A percentile compares a stretch with the other conserved stretches of the same genome.
Conservation (phyloP, 2,113 vertebrate species). For the Microtus oregoni region DNA sequence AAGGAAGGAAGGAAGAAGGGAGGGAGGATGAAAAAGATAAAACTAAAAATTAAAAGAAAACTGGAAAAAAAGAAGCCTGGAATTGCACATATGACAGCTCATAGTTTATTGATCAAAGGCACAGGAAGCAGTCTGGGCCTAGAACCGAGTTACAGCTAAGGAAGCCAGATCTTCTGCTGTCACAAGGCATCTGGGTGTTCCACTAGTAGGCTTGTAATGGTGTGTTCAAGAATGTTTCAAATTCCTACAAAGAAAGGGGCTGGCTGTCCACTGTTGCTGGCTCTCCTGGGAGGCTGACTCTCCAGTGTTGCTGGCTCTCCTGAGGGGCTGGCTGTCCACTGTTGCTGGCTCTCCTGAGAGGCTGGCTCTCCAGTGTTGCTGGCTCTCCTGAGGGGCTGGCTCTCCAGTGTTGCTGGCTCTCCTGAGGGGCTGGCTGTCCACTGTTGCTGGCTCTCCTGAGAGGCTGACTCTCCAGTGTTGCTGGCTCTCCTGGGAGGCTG, state of each 20-base stretch:
- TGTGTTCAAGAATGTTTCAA: conserved; percentile 2
- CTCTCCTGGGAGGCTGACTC: not conserved
- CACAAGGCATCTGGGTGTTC: not conserved
- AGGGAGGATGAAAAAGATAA: not conserved
- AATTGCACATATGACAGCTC: not conserved
- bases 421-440: no score
- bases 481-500: no score
- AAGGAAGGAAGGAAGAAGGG: not conserved
- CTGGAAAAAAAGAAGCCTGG: not conserved
- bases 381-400: no score
- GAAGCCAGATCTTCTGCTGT: not conserved
- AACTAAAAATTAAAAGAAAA: conserved; percentile 12
- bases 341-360: no score
- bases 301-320: not conserved
- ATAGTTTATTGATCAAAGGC: conserved; percentile 35
- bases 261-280: not conserved
- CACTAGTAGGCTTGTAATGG: not conserved
- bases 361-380: no score
- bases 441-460: no score
- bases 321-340: no score
- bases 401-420: no score
- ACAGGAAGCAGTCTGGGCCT: not conserved
- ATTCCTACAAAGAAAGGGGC: not conserved
- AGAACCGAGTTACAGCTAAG: not conserved
- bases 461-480: no score